Conservation (phyloP, 2,888 invertebrate species). For the Cerastis leucographa region DNA sequence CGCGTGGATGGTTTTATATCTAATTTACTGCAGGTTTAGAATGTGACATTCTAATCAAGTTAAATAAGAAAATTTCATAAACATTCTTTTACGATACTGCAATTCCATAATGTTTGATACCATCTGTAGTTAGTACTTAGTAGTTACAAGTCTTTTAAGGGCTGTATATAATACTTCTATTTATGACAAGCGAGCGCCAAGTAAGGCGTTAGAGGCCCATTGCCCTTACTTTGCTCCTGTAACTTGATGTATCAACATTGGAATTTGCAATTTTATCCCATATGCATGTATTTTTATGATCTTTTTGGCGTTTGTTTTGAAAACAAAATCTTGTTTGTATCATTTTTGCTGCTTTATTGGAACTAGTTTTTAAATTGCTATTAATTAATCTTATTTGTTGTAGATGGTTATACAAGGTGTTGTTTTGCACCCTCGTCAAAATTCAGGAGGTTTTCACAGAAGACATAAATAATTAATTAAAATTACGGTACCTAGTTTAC, state of each 20-base stretch:
- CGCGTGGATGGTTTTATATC: too few species aligned
- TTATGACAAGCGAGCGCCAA: slow-evolving; percentile 37
- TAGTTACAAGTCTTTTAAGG: slow-evolving; percentile 28
- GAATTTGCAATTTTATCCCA: slow-evolving; percentile 39
- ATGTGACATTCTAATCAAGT: too few species aligned
- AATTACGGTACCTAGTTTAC: too few species aligned
- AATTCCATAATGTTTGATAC: slow-evolving; percentile 11
- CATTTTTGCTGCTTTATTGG: background rate
- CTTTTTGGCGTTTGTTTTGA: background rate
- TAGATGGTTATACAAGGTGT: too few species aligned
- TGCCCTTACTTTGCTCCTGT: slow-evolving; percentile 4
- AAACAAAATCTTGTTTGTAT: slow-evolving; percentile 5
- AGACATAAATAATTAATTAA: too few species aligned
- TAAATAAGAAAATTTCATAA: background rate
- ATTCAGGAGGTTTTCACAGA: too few species aligned
- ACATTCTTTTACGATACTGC: background rate
- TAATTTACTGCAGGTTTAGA: too few species aligned
- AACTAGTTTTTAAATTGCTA: background rate
- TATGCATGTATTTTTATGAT: background rate
- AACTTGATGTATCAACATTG: slow-evolving; percentile 15
- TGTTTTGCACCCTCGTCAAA: too few species aligned
- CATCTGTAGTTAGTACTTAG: slow-evolving; percentile 8
- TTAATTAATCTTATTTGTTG: background rate
- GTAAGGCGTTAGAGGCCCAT: slow-evolving; percentile 44
- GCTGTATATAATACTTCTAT: slow-evolving; percentile 18